Conservation (phyloP, 2,113 vertebrate species). For the Anser cygnoides region DNA sequence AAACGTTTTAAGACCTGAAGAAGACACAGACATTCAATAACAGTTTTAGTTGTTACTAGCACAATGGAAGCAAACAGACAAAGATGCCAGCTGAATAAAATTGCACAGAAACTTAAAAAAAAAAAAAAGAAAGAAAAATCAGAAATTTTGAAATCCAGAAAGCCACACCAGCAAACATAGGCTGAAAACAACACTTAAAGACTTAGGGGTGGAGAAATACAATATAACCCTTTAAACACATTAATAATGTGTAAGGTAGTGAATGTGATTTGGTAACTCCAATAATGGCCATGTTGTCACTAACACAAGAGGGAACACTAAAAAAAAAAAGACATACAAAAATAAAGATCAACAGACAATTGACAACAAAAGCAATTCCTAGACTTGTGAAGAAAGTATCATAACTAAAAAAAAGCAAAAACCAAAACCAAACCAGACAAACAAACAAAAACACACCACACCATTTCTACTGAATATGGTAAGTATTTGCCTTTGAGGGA, state of each 20-base stretch:
- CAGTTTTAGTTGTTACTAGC: neutral
- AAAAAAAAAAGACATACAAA: neutral
- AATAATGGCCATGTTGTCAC: neutral
- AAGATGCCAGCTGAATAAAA: neutral
- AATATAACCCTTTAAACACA: neutral
- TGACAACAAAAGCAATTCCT: neutral
- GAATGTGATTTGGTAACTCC: neutral
- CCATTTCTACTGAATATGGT: neutral
- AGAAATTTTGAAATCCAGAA: neutral
- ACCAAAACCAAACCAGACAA: neutral
- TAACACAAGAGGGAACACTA: neutral
- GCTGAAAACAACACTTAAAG: neutral
- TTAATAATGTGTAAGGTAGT: rapidly evolving
- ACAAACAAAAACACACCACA: neutral
- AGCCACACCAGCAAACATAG: rapidly evolving
- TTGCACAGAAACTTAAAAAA: neutral
- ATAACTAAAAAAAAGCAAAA: neutral
- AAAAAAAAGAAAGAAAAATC: neutral
- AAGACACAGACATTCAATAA: neutral
- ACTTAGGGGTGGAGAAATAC: neutral
- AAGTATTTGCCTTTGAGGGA: neutral
- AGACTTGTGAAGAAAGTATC: neutral
- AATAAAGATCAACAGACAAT: neutral
- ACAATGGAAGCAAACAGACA: neutral
- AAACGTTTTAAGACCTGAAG: neutral